Evolutionary conservation across 2,888 invertebrate species (phyloP), one percentile per base, ranked within the genome.

Genomic region (Ophioninae sp.): DNA sequence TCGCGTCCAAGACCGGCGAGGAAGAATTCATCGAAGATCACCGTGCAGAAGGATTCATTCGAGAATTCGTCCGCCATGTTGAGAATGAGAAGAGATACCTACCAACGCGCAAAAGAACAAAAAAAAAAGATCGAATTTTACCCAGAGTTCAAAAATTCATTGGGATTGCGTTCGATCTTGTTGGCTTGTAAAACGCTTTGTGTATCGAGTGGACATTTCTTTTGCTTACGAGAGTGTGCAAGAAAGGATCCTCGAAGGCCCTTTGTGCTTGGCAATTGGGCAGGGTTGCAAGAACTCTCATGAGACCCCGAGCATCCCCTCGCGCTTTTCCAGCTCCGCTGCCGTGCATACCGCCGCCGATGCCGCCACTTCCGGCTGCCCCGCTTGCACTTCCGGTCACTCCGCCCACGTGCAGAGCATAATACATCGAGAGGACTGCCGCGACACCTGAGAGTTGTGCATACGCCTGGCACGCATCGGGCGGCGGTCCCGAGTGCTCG

Each of bases 11-110:
- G 94, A 0, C 97, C 97, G 79, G 98, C 98, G 93, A 98, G 96
- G 90, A 99, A 97, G 93, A 99, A 99, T 92, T 98, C 98, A 93
- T 99, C 98, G 93, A 99, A 98, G 64, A 99, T 95, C 0, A 97
- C 97, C 2, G 98, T 98, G 93, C 98, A 98, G 91, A 99, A 98
- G 88, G 98, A 98, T 93, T 98, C 98, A 0, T 97, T 96, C 86
- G 97, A 95, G 91, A 99, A 99, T 93, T 98, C 98, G 87, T 99
- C 99, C 5, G 96, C 95, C 94, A 98, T 96, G 83, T 97, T 96
- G 23, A 92, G 84, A 87, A 98, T 96, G 8, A 99, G 94, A 67
- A 97, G 93, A 0, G 97, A 96, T 23, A 96, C 95, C 95, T 93
- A 89, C 44, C 88, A 84, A 81, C 77, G 7, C 20, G 59, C 22